Percentiles rank a stretch among this genome's conserved stretches.
Evolutionary conservation across 2,888 invertebrate genomes (phyloP).

Genomic region (Xanthostigma xanthostigma): DNA sequence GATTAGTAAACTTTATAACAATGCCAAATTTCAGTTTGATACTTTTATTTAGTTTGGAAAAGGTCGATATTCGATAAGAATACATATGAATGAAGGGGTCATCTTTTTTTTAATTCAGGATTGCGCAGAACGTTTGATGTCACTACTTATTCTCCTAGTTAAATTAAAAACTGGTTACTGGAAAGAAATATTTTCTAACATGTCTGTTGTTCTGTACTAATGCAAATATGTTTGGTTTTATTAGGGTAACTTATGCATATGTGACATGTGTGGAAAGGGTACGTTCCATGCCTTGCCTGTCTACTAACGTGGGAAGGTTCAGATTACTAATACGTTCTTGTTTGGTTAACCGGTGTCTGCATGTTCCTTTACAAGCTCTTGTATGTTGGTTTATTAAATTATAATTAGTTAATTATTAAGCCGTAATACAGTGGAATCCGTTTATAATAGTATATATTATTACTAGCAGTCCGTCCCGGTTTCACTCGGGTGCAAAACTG

Average conservation of each 20-base stretch:
- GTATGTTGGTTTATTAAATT: conserved; percentile 20
- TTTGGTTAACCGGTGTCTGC: conserved; percentile 34
- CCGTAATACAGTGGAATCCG: conserved; percentile 9
- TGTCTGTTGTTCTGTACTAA: not conserved
- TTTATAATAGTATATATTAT: conserved; percentile 20
- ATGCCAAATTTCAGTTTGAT: too few relatives aligned
- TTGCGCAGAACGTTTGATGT: too few relatives aligned
- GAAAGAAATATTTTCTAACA: too few relatives aligned
- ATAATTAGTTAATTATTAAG: not conserved
- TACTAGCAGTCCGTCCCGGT: too few relatives aligned
- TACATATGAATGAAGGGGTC: too few relatives aligned
- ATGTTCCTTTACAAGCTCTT: conserved; percentile 35
- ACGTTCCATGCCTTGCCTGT: conserved; percentile 26
- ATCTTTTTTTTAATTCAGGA: too few relatives aligned
- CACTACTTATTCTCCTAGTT: too few relatives aligned
- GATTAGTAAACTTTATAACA: too few relatives aligned
- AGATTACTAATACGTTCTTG: conserved; percentile 35
- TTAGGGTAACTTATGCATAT: conserved; percentile 25
- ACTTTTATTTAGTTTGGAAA: too few relatives aligned
- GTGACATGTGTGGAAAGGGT: conserved; percentile 31
- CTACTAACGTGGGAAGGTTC: conserved; percentile 30
- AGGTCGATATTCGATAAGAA: too few relatives aligned
- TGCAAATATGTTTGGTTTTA: conserved; percentile 7
- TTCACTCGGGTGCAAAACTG: too few relatives aligned
- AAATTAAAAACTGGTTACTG: too few relatives aligned